phyloP scores from a whole-genome alignment of 2,113 vertebrate genomes.

The Synchiropus splendidus region DNA sequence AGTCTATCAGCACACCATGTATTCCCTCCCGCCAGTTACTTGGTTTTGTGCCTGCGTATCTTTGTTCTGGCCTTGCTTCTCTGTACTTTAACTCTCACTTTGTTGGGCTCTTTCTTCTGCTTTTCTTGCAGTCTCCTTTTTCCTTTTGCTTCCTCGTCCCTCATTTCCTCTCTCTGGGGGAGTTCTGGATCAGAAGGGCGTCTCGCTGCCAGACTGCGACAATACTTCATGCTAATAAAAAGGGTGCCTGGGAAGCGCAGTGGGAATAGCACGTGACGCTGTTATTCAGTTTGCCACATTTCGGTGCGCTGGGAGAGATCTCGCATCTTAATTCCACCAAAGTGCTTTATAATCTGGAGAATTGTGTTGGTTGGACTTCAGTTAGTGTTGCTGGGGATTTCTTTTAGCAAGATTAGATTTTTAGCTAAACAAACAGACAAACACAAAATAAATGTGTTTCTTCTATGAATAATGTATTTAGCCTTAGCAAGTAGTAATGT shows the following conservation, averaged over 20 bases:
- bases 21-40: slow-evolving; percentile 17
- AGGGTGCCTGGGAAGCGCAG: slow-evolving; percentile 36
- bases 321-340: slow-evolving; percentile 5
- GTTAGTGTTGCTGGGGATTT: no score
- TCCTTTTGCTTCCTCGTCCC: slow-evolving; percentile 15
- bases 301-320: slow-evolving; percentile 25
- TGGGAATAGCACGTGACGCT: slow-evolving; percentile 20
- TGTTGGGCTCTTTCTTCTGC: slow-evolving; percentile 11
- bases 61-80: slow-evolving; percentile 30
- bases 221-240: slow-evolving; percentile 51
- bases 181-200: slow-evolving; percentile 39
- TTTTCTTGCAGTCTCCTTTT: slow-evolving; percentile 1
- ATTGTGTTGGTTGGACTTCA: no score
- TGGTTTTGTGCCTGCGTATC: slow-evolving; percentile 3
- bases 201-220: slow-evolving; percentile 39
- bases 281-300: slow-evolving; percentile 22
- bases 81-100: slow-evolving; percentile 21
- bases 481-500: no score
- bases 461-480: no score
- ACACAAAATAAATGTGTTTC: no score
- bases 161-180: slow-evolving; percentile 37
- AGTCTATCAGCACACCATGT: slow-evolving; percentile 12
- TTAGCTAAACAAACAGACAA: no score
- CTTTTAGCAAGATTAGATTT: no score
- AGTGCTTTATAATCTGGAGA: no score